Conservation (phyloP, 2,113 vertebrate genomes). For the Balaenoptera acutorostrata region DNA sequence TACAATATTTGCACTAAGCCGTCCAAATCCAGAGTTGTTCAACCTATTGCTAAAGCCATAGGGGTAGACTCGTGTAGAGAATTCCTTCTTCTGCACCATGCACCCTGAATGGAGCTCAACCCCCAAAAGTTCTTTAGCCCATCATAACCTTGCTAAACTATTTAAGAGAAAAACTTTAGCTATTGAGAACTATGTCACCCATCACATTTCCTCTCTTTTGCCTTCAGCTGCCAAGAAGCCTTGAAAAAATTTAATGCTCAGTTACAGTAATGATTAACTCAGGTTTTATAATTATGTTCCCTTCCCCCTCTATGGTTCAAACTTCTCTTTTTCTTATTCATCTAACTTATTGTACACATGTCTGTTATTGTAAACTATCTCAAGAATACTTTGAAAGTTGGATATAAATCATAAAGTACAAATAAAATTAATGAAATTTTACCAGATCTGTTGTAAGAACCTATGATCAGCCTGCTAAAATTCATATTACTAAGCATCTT, state of each 20-base stretch:
- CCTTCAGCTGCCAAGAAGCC: constrained; percentile 30
- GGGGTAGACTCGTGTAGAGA: background rate
- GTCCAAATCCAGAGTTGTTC: background rate
- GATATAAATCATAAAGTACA: constrained; percentile 1
- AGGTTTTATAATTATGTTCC: constrained; percentile 48
- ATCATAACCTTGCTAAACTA: constrained; percentile 8
- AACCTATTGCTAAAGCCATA: background rate
- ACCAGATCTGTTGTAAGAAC: background rate
- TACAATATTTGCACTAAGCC: background rate
- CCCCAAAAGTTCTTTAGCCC: background rate
- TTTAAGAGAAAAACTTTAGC: background rate
- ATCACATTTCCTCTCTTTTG: constrained; percentile 8
- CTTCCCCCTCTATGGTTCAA: constrained; percentile 36
- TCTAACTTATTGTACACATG: background rate
- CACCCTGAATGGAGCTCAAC: background rate
- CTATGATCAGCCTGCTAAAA: background rate
- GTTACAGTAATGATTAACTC: constrained; percentile 51
- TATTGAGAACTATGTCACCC: constrained; percentile 12
- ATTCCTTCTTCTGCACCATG: background rate
- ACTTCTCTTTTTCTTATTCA: constrained; percentile 52
- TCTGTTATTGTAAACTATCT: constrained; percentile 42
- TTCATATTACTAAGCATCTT: constrained; percentile 1
- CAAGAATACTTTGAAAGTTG: background rate
- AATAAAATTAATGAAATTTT: constrained; percentile 19
- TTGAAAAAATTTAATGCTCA: constrained; percentile 66